Evolutionary conservation across 2,888 invertebrate genomes (phyloP).

Genomic region (Leptura quadrifasciata): DNA sequence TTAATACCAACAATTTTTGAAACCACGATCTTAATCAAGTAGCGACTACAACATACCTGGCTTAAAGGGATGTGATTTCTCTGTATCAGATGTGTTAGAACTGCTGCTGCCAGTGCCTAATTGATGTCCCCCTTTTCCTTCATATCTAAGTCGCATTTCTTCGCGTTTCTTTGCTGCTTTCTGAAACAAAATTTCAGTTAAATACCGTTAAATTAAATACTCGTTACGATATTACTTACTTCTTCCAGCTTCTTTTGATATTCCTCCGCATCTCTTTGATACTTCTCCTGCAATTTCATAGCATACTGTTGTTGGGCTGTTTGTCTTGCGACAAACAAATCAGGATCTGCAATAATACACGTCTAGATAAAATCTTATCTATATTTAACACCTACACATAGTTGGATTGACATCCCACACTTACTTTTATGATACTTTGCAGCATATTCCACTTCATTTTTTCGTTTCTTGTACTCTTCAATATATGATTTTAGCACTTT

Average conservation of each 20-base stretch:
- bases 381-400: constrained; percentile 3
- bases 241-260: constrained; percentile 69
- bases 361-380: constrained; percentile 13
- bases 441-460: constrained; percentile 70
- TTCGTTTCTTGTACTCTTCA: constrained; percentile 66
- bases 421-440: constrained; percentile 75
- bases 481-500: constrained; percentile 67
- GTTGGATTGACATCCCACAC: constrained; percentile 31
- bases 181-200: constrained; percentile 56
- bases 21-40: neutral
- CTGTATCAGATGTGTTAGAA: constrained; percentile 42
- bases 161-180: constrained; percentile 67
- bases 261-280: constrained; percentile 67
- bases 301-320: constrained; percentile 70
- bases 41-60: constrained; percentile 55
- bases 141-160: constrained; percentile 59
- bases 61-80: constrained; percentile 53
- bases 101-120: constrained; percentile 59
- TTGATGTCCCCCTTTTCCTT: constrained; percentile 60
- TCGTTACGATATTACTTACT: constrained; percentile 69
- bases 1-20: neutral
- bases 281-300: constrained; percentile 72
- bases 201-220: constrained; percentile 3
- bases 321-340: constrained; percentile 69
- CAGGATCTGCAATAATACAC: constrained; percentile 71